These are phyloP conservation scores for Drosophila kikkawai DNA, from an alignment of 1,140 invertebrate species.

Conservation along the genomic window DNA sequence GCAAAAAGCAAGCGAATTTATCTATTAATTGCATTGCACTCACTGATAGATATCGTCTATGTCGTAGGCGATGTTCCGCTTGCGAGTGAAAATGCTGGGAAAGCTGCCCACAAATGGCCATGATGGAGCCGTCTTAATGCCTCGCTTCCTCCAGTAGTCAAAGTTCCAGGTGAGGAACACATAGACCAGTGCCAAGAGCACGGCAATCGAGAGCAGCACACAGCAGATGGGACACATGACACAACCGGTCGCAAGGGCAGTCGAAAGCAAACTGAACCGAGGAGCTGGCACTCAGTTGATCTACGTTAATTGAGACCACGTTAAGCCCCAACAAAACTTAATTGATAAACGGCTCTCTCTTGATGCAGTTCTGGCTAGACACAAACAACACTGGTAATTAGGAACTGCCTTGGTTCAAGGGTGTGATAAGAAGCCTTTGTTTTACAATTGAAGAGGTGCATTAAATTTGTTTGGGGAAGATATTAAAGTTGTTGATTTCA, in stretches of 20 bases:
- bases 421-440: background rate
- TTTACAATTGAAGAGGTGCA: too few species aligned
- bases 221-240: constrained; percentile 43
- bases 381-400: background rate
- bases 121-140: constrained; percentile 65
- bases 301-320: constrained; percentile 4
- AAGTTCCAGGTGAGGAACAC: constrained; percentile 78
- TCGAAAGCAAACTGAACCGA: constrained; percentile 28
- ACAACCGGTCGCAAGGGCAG: background rate
- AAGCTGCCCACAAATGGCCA: constrained; percentile 72
- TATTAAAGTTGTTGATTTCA: too few species aligned
- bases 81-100: constrained; percentile 59
- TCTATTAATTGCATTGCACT: background rate
- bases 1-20: background rate
- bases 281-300: background rate
- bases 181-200: constrained; percentile 56
- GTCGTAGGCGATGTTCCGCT: constrained; percentile 58
- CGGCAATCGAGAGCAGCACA: background rate
- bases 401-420: background rate
- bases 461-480: too few species aligned
- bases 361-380: background rate
- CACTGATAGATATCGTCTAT: constrained; percentile 62
- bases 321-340: background rate
- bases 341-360: background rate
- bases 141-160: constrained; percentile 75